These are phyloP conservation scores for Drosophila malerkotliana DNA, from an alignment of 1,140 invertebrate genomes.

Conservation along the genomic window DNA sequence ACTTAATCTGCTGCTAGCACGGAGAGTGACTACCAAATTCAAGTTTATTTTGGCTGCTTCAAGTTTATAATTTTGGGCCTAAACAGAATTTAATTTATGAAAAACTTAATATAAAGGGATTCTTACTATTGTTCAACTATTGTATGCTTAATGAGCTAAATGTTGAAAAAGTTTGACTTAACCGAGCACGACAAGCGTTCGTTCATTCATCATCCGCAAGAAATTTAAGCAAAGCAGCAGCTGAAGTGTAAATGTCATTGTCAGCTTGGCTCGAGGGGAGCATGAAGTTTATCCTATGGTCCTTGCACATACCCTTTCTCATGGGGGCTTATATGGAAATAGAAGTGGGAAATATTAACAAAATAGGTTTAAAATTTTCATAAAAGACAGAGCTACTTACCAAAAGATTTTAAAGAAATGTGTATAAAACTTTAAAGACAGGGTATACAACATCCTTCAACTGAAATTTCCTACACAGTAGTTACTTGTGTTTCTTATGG, in stretches of 20 bases:
- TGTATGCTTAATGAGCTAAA: slow-evolving; percentile 51
- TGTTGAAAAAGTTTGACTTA: slow-evolving; percentile 41
- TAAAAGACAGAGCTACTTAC: background rate
- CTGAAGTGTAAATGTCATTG: slow-evolving; percentile 79
- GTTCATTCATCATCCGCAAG: slow-evolving; percentile 66
- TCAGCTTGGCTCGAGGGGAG: slow-evolving; percentile 35
- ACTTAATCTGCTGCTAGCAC: slow-evolving; percentile 4
- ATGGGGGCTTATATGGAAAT: too few relatives aligned
- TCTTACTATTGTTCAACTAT: background rate
- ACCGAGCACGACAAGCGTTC: slow-evolving; percentile 39
- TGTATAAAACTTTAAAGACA: background rate
- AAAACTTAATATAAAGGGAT: background rate
- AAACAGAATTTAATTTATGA: background rate
- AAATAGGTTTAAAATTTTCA: background rate
- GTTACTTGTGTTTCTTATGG: slow-evolving; percentile 45
- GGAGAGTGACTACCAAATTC: background rate
- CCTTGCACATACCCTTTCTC: slow-evolving; percentile 14
- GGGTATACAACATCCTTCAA: background rate
- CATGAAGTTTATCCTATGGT: slow-evolving; percentile 7
- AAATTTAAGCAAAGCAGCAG: slow-evolving; percentile 66
- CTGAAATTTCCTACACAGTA: background rate
- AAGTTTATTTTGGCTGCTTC: slow-evolving; percentile 10
- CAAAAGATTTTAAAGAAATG: too few relatives aligned
- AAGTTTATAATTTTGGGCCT: background rate
- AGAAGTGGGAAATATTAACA: background rate